Evolutionary conservation across 2,888 invertebrate genomes (phyloP).

Genomic region (Scaptomyza flava): DNA sequence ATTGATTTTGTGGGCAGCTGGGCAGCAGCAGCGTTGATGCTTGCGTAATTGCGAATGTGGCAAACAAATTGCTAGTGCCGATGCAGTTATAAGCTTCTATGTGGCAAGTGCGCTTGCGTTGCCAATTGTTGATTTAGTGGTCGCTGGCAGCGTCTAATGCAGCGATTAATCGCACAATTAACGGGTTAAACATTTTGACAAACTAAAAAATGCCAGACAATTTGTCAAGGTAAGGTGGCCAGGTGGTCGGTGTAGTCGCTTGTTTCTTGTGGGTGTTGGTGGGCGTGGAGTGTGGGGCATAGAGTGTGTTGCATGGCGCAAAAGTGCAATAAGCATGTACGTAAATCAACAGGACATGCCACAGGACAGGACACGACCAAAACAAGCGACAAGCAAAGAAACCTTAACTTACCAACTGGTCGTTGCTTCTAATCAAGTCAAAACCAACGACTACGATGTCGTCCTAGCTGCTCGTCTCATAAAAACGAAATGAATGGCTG

Average conservation of each 20-base stretch:
- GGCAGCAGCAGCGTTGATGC: slow-evolving; percentile 16
- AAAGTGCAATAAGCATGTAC: slow-evolving; percentile 72
- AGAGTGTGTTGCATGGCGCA: slow-evolving; percentile 14
- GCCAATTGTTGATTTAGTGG: slow-evolving; percentile 73
- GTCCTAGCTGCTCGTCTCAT: slow-evolving; percentile 61
- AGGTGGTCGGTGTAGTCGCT: slow-evolving; percentile 30
- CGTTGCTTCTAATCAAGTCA: slow-evolving; percentile 67
- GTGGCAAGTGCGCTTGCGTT: slow-evolving; percentile 48
- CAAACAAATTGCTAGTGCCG: slow-evolving; percentile 61
- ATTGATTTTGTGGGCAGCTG: slow-evolving; percentile 44
- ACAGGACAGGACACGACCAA: slow-evolving; percentile 33
- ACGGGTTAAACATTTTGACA: slow-evolving; percentile 70
- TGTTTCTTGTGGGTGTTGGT: slow-evolving; percentile 50
- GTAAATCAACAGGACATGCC: slow-evolving; percentile 77
- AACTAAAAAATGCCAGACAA: slow-evolving; percentile 60
- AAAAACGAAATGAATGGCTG: slow-evolving; percentile 73
- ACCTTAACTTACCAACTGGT: slow-evolving; percentile 50
- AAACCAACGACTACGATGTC: slow-evolving; percentile 41
- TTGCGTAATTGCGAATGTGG: slow-evolving; percentile 61
- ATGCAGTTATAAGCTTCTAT: slow-evolving; percentile 24
- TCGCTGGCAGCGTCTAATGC: slow-evolving; percentile 55
- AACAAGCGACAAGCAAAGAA: slow-evolving; percentile 17
- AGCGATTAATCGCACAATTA: slow-evolving; percentile 71
- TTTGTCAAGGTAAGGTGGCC: slow-evolving; percentile 55
- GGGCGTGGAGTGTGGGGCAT: slow-evolving; percentile 17